Conservation (phyloP, 2,113 vertebrate genomes). For the Rhinopomastus cyanomelas region DNA sequence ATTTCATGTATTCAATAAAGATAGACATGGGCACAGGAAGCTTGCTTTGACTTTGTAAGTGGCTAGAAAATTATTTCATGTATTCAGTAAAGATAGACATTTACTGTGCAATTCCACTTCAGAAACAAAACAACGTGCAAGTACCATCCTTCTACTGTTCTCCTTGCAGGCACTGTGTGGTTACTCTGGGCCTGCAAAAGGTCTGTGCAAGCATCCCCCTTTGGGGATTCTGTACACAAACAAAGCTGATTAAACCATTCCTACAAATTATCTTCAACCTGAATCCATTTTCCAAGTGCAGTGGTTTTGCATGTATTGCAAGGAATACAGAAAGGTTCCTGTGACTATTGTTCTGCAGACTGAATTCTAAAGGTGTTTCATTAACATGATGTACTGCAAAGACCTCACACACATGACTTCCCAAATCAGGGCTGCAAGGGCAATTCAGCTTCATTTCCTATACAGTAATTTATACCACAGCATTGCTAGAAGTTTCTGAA, state of each 20-base stretch:
- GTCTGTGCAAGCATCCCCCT: rapidly evolving
- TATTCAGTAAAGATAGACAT: background rate
- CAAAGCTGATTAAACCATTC: background rate
- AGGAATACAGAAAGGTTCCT: background rate
- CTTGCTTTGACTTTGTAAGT: background rate
- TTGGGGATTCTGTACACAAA: background rate
- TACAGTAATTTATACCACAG: background rate
- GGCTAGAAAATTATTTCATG: background rate
- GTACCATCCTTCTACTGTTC: background rate
- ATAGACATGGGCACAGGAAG: background rate
- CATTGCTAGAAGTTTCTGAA: background rate
- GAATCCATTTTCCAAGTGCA: background rate
- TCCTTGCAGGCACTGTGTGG: background rate
- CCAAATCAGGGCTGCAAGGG: background rate
- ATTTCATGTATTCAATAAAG: too few species aligned
- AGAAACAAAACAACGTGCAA: background rate
- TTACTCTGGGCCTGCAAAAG: background rate
- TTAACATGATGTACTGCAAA: background rate
- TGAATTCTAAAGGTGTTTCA: background rate
- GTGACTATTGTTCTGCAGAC: background rate
- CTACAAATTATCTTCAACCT: background rate
- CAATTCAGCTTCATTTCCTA: background rate
- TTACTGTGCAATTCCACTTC: background rate
- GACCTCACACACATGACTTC: background rate
- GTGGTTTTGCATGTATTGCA: background rate